Conservation (phyloP, 2,888 invertebrate genomes). For the Coleophora flavipennella region DNA sequence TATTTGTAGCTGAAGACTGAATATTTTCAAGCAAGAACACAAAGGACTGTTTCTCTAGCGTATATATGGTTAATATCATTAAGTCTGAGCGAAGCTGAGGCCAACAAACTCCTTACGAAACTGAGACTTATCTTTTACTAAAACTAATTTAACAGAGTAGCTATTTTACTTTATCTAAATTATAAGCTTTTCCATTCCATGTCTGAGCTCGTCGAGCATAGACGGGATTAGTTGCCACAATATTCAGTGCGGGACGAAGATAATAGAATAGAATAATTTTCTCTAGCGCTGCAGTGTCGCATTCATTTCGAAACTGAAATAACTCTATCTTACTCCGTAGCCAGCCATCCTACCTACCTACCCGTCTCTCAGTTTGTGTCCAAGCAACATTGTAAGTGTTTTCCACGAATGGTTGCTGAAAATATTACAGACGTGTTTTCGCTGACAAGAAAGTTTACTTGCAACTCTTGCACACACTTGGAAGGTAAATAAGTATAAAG, state of each 20-base stretch:
- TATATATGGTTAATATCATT: not conserved
- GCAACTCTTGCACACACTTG: not conserved
- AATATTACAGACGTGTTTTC: slow-evolving; percentile 43
- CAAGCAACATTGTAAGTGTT: slow-evolving; percentile 39
- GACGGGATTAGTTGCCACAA: slow-evolving; percentile 5
- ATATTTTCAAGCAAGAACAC: not conserved
- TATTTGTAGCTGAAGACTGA: not conserved
- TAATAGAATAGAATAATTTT: slow-evolving; percentile 6
- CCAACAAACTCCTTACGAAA: not conserved
- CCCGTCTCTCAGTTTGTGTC: slow-evolving; percentile 11
- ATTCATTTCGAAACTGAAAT: slow-evolving; percentile 10
- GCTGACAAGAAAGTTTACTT: slow-evolving; percentile 9
- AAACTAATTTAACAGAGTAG: too few relatives aligned
- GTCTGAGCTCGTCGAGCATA: too few relatives aligned
- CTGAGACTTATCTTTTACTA: not conserved
- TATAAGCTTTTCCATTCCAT: not conserved
- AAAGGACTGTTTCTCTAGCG: not conserved
- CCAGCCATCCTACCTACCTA: slow-evolving; percentile 1
- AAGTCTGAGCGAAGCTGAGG: too few relatives aligned
- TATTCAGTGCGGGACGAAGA: slow-evolving; percentile 2
- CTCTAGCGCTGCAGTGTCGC: slow-evolving; percentile 7
- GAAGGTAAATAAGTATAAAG: not conserved
- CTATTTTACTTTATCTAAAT: not conserved
- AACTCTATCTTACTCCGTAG: slow-evolving; percentile 3
- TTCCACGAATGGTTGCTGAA: slow-evolving; percentile 24